Conservation (phyloP, 1,140 invertebrate species). For the Polyergus mexicanus region DNA sequence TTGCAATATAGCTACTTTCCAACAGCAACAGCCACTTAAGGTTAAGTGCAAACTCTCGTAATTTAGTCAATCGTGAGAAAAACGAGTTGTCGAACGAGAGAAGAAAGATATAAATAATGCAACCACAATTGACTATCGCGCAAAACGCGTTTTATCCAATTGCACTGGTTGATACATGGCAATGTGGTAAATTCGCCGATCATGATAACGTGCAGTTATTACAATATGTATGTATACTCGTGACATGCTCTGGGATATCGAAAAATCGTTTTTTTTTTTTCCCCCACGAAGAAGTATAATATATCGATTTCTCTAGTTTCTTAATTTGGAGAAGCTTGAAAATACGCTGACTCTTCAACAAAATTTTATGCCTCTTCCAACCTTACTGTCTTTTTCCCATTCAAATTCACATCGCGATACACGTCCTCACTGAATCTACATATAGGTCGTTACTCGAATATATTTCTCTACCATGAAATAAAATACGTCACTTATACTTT, state of each 20-base stretch:
- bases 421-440: slow-evolving; percentile 26
- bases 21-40: slow-evolving; percentile 2
- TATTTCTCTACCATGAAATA: slow-evolving; percentile 12
- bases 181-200: slow-evolving; percentile 70
- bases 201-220: slow-evolving; percentile 62
- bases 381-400: background rate
- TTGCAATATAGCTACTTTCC: background rate
- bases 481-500: slow-evolving; percentile 47
- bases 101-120: slow-evolving; percentile 61
- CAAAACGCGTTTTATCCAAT: slow-evolving; percentile 49
- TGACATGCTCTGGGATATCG: slow-evolving; percentile 18
- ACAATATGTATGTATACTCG: slow-evolving; percentile 55
- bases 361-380: slow-evolving; percentile 6
- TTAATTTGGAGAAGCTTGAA: slow-evolving; percentile 66
- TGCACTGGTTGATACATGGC: slow-evolving; percentile 35
- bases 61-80: slow-evolving; percentile 15
- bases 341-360: slow-evolving; percentile 7
- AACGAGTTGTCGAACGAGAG: background rate
- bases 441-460: background rate
- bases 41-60: slow-evolving; percentile 2
- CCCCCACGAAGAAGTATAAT: slow-evolving; percentile 55
- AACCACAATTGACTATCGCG: slow-evolving; percentile 64
- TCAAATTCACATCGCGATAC: slow-evolving; percentile 26
- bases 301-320: slow-evolving; percentile 54
- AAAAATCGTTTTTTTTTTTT: slow-evolving; percentile 16